Percentiles rank a stretch among this genome's conserved stretches.
Conservation (phyloP, 2,888 invertebrate species). For the Phyllotreta cruciferae region DNA sequence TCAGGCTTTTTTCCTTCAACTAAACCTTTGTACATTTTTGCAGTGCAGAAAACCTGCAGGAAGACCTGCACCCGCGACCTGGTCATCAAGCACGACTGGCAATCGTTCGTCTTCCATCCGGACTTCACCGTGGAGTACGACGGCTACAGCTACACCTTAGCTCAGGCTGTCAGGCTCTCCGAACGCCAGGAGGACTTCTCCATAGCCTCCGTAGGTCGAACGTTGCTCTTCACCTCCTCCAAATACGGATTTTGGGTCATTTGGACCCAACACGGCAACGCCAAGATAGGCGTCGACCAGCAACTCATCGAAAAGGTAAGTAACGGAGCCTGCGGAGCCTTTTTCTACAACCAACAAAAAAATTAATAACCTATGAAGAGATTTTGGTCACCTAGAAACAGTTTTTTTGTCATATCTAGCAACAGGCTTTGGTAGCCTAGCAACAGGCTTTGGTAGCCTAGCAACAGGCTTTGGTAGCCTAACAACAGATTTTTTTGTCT, state of each 20-base stretch:
- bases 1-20: neutral
- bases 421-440: too few relatives aligned
- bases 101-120: constrained; percentile 67
- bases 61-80: constrained; percentile 69
- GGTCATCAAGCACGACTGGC: constrained; percentile 68
- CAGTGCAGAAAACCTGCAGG: constrained; percentile 73
- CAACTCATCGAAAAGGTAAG: constrained; percentile 63
- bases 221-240: constrained; percentile 72
- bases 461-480: too few relatives aligned
- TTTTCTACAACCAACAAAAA: too few relatives aligned
- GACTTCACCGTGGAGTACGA: constrained; percentile 73
- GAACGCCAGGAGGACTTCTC: constrained; percentile 64
- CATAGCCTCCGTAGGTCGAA: constrained; percentile 73
- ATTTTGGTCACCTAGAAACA: too few relatives aligned
- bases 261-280: constrained; percentile 69
- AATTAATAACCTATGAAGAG: too few relatives aligned
- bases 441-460: too few relatives aligned
- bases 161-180: constrained; percentile 61
- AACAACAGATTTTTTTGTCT: neutral
- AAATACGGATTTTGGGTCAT: constrained; percentile 77
- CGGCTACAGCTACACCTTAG: constrained; percentile 68
- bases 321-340: too few relatives aligned
- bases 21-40: constrained; percentile 40
- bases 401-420: too few relatives aligned
- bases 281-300: constrained; percentile 73